Percentiles rank a stretch among this genome's conserved stretches.
Conservation (phyloP, 1,140 invertebrate genomes). For the Orchesella cincta region DNA sequence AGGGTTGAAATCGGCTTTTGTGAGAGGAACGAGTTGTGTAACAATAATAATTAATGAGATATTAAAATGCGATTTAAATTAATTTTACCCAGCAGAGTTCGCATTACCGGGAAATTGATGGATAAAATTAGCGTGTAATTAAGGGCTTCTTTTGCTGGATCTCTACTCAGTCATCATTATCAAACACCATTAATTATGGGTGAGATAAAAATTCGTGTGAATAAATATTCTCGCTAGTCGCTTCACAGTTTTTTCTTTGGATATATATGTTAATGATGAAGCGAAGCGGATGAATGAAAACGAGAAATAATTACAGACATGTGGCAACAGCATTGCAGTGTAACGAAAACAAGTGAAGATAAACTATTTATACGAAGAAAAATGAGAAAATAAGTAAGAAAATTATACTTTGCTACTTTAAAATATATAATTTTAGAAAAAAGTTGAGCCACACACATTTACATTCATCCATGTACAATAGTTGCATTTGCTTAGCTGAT, state of each 20-base stretch:
- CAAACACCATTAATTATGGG: slow-evolving; percentile 41
- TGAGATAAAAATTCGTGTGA: slow-evolving; percentile 44
- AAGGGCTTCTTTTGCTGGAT: slow-evolving; percentile 31
- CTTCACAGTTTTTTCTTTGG: no score
- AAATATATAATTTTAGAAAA: slow-evolving; percentile 12
- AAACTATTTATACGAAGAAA: no score
- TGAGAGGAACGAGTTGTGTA: slow-evolving; percentile 1
- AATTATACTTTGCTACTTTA: neutral
- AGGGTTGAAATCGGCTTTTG: neutral
- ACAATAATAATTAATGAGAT: slow-evolving; percentile 29
- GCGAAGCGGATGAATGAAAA: no score
- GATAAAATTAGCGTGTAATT: slow-evolving; percentile 40
- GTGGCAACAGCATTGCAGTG: neutral
- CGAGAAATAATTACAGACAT: no score
- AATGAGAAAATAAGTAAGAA: neutral
- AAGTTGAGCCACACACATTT: neutral
- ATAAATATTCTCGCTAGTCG: no score
- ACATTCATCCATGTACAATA: neutral
- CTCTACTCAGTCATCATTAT: slow-evolving; percentile 37
- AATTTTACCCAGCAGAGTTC: neutral
- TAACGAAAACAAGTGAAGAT: no score
- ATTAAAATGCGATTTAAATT: slow-evolving; percentile 30
- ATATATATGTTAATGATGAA: no score
- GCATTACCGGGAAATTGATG: slow-evolving; percentile 32
- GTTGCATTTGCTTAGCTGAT: slow-evolving; percentile 7